Conservation (phyloP, 2,888 invertebrate genomes). For the Drosophila stalkeri region DNA sequence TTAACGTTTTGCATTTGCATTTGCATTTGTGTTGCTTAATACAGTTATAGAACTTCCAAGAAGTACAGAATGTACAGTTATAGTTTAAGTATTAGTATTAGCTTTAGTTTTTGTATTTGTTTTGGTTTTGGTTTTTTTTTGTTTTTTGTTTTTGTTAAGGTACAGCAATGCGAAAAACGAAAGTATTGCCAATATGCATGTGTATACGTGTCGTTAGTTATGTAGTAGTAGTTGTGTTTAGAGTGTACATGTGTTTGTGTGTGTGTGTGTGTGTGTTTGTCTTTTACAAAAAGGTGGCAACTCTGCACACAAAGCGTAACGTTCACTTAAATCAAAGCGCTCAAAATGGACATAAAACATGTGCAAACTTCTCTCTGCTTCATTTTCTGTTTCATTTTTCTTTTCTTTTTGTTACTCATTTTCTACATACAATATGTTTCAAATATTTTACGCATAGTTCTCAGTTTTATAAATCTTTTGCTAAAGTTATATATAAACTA, state of each 20-base stretch:
- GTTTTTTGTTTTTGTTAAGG: constrained; percentile 50
- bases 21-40: constrained; percentile 39
- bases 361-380: constrained; percentile 41
- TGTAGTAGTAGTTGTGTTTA: constrained; percentile 2
- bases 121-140: constrained; percentile 23
- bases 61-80: constrained; percentile 77
- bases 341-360: constrained; percentile 69
- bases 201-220: constrained; percentile 31
- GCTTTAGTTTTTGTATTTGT: neutral
- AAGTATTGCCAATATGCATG: constrained; percentile 66
- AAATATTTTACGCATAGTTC: constrained; percentile 38
- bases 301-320: constrained; percentile 76
- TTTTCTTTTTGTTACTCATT: constrained; percentile 30
- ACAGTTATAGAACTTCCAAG: constrained; percentile 69
- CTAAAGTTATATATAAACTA: constrained; percentile 80
- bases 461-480: constrained; percentile 64
- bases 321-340: constrained; percentile 71
- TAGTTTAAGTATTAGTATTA: constrained; percentile 31
- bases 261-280: constrained; percentile 28
- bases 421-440: constrained; percentile 53
- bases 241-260: constrained; percentile 21
- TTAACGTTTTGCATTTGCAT: constrained; percentile 25
- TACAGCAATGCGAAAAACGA: constrained; percentile 80
- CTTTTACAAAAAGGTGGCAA: constrained; percentile 70
- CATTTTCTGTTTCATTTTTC: constrained; percentile 25